These are phyloP conservation scores for Peromyscus melanophrys DNA, from an alignment of 2,797 vertebrate species.

Conservation along the genomic window DNA sequence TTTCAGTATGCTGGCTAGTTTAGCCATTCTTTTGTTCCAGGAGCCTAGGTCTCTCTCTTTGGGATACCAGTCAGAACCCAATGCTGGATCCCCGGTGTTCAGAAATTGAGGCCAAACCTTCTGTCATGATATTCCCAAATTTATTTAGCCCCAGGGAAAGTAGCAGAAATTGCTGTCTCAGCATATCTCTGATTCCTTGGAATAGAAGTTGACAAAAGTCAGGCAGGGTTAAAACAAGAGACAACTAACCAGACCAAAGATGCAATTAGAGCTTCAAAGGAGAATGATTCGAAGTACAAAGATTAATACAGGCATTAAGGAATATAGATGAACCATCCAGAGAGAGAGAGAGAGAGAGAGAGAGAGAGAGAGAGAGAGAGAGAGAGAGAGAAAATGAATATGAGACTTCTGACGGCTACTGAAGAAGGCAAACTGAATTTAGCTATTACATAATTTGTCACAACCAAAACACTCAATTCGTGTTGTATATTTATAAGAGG, in stretches of 20 bases:
- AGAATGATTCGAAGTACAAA: slow-evolving; percentile 31
- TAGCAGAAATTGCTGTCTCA: not conserved
- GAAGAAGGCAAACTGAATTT: slow-evolving; percentile 60
- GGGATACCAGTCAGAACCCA: slow-evolving; percentile 55
- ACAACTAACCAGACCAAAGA: not conserved
- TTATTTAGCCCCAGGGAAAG: slow-evolving; percentile 53
- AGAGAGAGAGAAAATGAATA: not conserved
- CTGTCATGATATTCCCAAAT: slow-evolving; percentile 19
- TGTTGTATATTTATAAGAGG: slow-evolving; percentile 18
- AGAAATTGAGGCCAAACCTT: slow-evolving; percentile 35
- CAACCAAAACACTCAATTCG: slow-evolving; percentile 17
- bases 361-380: slow-evolving; percentile 21
- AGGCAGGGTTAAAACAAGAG: slow-evolving; percentile 18
- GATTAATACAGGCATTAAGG: not conserved
- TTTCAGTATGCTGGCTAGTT: slow-evolving; percentile 82
- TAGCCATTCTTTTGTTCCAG: slow-evolving; percentile 74
- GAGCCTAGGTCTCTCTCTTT: slow-evolving; percentile 27
- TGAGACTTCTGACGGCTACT: not conserved
- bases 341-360: not conserved
- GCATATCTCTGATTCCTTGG: not conserved
- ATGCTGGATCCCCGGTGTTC: not conserved
- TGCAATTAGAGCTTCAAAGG: slow-evolving; percentile 29
- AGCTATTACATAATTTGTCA: slow-evolving; percentile 53
- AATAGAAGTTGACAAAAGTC: slow-evolving; percentile 48
- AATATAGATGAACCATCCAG: slow-evolving; percentile 28